Conservation (phyloP, 2,113 vertebrate genomes). For the Tyto alba region DNA sequence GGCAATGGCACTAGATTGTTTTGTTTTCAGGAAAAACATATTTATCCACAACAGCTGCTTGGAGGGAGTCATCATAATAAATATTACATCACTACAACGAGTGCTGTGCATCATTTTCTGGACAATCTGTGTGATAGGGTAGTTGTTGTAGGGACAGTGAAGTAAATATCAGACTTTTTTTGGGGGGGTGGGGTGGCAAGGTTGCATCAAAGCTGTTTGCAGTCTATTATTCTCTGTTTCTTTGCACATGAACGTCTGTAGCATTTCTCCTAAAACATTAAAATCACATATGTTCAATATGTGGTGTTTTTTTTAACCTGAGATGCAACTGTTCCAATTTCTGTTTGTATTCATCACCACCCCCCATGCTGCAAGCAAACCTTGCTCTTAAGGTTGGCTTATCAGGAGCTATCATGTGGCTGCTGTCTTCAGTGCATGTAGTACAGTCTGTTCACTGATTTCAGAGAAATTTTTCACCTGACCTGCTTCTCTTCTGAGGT, state of each 20-base stretch:
- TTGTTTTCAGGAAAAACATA: neutral
- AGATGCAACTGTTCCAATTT: neutral
- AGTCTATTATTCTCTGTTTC: neutral
- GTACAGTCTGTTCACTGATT: neutral
- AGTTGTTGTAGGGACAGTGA: neutral
- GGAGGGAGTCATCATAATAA: neutral
- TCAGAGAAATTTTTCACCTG: neutral
- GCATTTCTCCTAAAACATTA: neutral
- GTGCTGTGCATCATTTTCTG: neutral
- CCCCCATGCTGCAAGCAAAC: neutral
- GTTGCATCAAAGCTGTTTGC: neutral
- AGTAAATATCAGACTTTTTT: neutral
- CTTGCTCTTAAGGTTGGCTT: neutral
- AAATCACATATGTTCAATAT: neutral
- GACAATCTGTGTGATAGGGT: neutral
- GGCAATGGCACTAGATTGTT: neutral
- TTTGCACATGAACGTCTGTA: neutral
- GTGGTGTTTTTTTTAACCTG: neutral
- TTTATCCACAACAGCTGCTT: neutral
- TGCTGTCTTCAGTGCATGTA: neutral
- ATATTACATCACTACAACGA: neutral
- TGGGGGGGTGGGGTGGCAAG: too few relatives aligned
- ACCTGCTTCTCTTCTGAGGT: neutral
- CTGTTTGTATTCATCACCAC: neutral
- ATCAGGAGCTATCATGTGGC: neutral